Conservation (phyloP, 1,140 invertebrate genomes). For the Brachionus plicatilis region DNA sequence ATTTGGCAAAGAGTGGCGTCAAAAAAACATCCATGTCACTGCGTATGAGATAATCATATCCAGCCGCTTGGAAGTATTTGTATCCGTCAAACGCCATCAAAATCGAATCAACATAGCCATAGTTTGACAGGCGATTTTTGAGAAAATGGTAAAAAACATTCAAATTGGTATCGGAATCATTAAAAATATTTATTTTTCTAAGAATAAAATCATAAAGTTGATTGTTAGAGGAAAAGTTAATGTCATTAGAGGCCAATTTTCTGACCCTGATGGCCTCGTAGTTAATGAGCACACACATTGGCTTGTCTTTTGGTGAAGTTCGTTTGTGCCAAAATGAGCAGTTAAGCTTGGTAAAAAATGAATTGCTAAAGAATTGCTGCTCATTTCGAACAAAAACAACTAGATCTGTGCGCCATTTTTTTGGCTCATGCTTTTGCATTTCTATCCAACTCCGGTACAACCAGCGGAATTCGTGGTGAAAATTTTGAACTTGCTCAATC, state of each 20-base stretch:
- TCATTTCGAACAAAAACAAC: slow-evolving; percentile 25
- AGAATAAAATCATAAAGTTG: not conserved
- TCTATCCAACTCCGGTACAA: slow-evolving; percentile 36
- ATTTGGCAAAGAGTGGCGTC: slow-evolving; percentile 17
- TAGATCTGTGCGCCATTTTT: slow-evolving; percentile 36
- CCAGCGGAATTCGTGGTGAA: slow-evolving; percentile 26
- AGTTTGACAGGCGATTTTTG: not conserved
- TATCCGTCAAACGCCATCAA: slow-evolving; percentile 36
- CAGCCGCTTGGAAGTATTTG: not conserved
- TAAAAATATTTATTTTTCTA: slow-evolving; percentile 5
- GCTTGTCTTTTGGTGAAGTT: not conserved
- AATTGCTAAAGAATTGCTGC: not conserved
- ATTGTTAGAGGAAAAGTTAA: not conserved
- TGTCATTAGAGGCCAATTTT: not conserved
- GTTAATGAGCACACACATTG: slow-evolving; percentile 15
- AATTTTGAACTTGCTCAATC: not conserved
- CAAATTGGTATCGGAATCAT: not conserved
- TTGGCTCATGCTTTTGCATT: slow-evolving; percentile 12
- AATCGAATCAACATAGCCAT: slow-evolving; percentile 39
- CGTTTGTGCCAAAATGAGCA: slow-evolving; percentile 7
- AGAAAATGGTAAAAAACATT: slow-evolving; percentile 15
- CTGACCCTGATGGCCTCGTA: not conserved
- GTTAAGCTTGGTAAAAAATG: slow-evolving; percentile 12
- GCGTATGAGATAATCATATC: slow-evolving; percentile 26
- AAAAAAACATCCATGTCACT: slow-evolving; percentile 39